Evolutionary conservation across 2,888 invertebrate species (phyloP), one percentile per base, ranked within the genome.

Genomic region (Pocota personata): DNA sequence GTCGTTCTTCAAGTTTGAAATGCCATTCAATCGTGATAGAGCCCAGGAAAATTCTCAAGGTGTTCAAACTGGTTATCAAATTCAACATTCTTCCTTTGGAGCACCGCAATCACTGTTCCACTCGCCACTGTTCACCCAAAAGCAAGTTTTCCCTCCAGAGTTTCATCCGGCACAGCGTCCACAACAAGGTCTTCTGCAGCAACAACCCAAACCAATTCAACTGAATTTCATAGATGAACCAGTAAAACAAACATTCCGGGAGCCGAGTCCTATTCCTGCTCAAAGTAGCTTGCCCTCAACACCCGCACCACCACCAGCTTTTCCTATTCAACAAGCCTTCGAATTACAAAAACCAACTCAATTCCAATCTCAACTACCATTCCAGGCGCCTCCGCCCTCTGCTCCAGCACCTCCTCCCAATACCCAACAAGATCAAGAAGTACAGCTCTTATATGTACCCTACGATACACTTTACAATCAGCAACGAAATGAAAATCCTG

Each of bases 381-480:
- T 87, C 64, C 87, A 87, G 14, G 8, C 77, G 62, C 37, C 71
- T 30, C 14, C 58, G 1, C 62, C 88, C 0, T 78, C 89, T 0
- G 80, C 89, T 0, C 87, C 90, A 6, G 64, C 89, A 0, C 48
- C 89, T 0, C 69, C 88, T 10, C 24, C 57, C 1, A 71, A 67
- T 12, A 43, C 82, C 14, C 88, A 88, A 73, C 89, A 94, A 90
- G 93, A 93, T 88, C 95, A 96, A 91, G 95, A 95, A 92, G 95
- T 97, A 0, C 97, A 97, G 90, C 91, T 97, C 40, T 93, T 97
- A 0, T 97, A 97, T 89, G 97, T 97, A 0, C 97, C 97, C 4
- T 94, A 97, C 24, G 97, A 97, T 89, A 95, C 96, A 0, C 91
- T 97, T 21, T 94, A 95, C 88, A 93, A 94, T 89, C 90, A 90